Evolutionary conservation across 2,888 invertebrate species (phyloP).

Genomic region (Matsumyia berberina): DNA sequence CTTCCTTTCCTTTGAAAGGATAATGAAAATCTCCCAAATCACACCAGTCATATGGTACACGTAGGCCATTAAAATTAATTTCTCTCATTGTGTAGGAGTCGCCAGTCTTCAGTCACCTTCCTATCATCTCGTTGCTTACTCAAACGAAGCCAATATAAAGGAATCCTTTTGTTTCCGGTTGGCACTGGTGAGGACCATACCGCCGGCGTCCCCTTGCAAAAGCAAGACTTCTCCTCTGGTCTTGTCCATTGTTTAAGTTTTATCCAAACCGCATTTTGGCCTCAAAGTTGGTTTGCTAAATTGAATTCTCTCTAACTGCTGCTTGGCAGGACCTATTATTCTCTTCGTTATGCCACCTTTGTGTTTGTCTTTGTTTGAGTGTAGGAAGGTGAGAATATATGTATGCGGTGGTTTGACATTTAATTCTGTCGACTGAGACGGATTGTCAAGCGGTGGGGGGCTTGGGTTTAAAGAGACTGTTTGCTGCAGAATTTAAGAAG

Average conservation of each 20-base stretch:
- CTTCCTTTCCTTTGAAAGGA: too few relatives aligned
- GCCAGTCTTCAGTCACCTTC: neutral
- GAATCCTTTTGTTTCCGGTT: conserved; percentile 37
- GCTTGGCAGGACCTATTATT: conserved; percentile 15
- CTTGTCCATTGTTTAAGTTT: conserved; percentile 42
- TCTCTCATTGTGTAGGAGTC: conserved; percentile 13
- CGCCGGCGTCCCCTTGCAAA: conserved; percentile 11
- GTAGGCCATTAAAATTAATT: conserved; percentile 36
- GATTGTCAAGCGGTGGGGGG: neutral
- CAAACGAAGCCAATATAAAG: neutral
- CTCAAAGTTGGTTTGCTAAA: conserved; percentile 48
- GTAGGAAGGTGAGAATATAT: conserved; percentile 32
- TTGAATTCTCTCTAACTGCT: conserved; percentile 26
- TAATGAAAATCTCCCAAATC: neutral
- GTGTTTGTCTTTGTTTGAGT: conserved; percentile 23
- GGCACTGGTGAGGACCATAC: conserved; percentile 3
- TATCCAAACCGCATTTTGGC: conserved; percentile 55
- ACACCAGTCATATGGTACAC: conserved; percentile 13
- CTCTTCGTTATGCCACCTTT: conserved; percentile 20
- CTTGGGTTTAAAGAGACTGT: conserved; percentile 1
- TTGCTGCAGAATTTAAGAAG: conserved; percentile 18
- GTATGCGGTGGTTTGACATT: conserved; percentile 19
- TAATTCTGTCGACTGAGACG: neutral
- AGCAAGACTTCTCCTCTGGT: conserved; percentile 7
- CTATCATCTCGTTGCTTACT: neutral